Evolutionary conservation across 1,140 invertebrate genomes (phyloP).

Genomic region (Maniola jurtina): DNA sequence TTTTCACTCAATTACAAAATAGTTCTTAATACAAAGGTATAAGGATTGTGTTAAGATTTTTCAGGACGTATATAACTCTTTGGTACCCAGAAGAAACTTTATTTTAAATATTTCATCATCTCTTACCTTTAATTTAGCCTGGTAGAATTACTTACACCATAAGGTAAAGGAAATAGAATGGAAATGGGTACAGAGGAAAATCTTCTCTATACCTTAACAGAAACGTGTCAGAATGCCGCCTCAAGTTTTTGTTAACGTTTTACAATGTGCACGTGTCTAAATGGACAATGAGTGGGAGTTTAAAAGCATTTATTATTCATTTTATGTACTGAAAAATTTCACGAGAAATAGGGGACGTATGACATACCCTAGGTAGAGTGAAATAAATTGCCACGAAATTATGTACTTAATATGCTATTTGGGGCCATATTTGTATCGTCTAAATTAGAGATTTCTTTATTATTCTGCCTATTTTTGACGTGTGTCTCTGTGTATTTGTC

Average conservation of each 20-base stretch:
- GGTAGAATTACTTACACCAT: not conserved
- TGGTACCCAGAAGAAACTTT: slow-evolving; percentile 8
- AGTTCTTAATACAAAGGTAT: slow-evolving; percentile 7
- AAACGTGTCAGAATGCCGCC: not conserved
- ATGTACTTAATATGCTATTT: too few species aligned
- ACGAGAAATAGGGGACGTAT: too few species aligned
- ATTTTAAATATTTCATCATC: slow-evolving; percentile 22
- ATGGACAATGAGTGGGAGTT: slow-evolving; percentile 6
- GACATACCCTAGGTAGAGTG: too few species aligned
- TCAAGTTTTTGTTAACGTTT: not conserved
- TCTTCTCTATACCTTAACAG: not conserved
- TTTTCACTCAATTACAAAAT: slow-evolving; percentile 1
- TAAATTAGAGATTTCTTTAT: too few species aligned
- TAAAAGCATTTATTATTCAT: slow-evolving; percentile 11
- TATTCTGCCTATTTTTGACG: too few species aligned
- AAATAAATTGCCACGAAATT: too few species aligned
- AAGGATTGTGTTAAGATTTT: slow-evolving; percentile 5
- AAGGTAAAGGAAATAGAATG: not conserved
- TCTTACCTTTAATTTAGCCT: slow-evolving; percentile 21
- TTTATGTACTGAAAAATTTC: slow-evolving; percentile 1
- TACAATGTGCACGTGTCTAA: not conserved
- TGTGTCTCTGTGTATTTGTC: too few species aligned
- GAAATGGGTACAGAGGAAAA: not conserved
- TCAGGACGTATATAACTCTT: not conserved
- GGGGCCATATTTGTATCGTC: too few species aligned